Conservation (phyloP, 2,888 invertebrate species). For the Hydrotaea cyrtoneurina region DNA sequence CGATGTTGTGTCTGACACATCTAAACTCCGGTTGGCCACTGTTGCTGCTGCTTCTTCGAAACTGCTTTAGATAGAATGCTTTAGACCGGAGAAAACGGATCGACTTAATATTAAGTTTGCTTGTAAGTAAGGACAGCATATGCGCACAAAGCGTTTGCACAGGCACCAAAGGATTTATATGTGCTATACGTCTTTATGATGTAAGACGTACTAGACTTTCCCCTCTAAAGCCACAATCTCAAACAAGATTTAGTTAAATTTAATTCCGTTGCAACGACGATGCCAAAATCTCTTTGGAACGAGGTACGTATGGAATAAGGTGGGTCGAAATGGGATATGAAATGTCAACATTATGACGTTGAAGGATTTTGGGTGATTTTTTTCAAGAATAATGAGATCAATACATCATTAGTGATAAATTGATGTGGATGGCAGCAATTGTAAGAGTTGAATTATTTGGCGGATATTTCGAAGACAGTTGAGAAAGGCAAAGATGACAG, state of each 20-base stretch:
- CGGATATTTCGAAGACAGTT: too few relatives aligned
- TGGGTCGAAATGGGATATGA: slow-evolving; percentile 1
- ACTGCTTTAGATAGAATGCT: too few relatives aligned
- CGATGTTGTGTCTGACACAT: neutral
- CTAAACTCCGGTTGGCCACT: neutral
- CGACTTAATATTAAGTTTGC: neutral
- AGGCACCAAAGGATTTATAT: slow-evolving; percentile 19
- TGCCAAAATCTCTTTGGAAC: slow-evolving; percentile 9
- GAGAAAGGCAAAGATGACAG: too few relatives aligned
- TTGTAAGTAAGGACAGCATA: neutral
- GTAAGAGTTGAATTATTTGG: too few relatives aligned
- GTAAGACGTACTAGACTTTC: neutral
- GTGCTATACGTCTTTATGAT: neutral
- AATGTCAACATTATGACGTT: neutral
- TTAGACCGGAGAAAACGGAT: neutral
- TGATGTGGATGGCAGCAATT: too few relatives aligned
- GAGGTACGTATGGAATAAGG: neutral
- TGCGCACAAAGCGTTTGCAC: neutral
- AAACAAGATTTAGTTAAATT: slow-evolving; percentile 32
- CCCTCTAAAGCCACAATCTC: slow-evolving; percentile 1
- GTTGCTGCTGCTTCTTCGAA: neutral
- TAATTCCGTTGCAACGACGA: slow-evolving; percentile 45
- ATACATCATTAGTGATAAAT: too few relatives aligned
- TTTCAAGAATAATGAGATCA: too few relatives aligned
- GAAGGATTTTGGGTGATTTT: too few relatives aligned